Conservation (phyloP, 2,113 vertebrate genomes). For the Rhinogobius similis region DNA sequence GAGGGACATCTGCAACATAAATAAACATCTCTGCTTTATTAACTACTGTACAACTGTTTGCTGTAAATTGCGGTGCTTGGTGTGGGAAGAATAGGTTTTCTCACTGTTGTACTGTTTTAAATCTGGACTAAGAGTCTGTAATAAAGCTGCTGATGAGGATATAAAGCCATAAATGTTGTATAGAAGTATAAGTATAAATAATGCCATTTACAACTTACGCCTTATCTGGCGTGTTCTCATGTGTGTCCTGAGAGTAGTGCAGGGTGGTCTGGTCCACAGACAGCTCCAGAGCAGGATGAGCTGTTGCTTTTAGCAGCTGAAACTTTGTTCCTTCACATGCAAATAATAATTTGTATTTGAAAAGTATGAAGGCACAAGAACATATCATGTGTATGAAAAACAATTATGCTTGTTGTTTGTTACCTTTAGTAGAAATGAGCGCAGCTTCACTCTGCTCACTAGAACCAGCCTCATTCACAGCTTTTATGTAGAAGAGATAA, state of each 20-base stretch:
- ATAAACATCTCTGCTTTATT: background rate
- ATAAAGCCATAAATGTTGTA: background rate
- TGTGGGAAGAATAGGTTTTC: too few species aligned
- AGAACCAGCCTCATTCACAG: conserved; percentile 85
- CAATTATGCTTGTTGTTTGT: background rate
- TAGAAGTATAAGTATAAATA: background rate
- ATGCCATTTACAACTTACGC: conserved; percentile 73
- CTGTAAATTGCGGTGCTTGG: too few species aligned
- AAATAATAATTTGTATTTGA: background rate
- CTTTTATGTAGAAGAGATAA: conserved; percentile 95
- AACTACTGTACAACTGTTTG: too few species aligned
- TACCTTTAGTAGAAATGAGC: conserved; percentile 95
- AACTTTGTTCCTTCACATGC: conserved; percentile 86
- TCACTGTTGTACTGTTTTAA: too few species aligned
- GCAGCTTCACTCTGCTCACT: conserved; percentile 96
- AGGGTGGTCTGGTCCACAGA: conserved; percentile 82
- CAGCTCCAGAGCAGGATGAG: conserved; percentile 83
- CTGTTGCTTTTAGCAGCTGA: conserved; percentile 83
- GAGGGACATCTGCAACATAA: conserved; percentile 69
- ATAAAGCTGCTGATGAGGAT: too few species aligned
- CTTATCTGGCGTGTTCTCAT: conserved; percentile 57
- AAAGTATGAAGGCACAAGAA: background rate
- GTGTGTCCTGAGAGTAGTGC: conserved; percentile 73
- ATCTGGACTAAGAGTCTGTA: too few species aligned
- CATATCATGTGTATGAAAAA: background rate